These are phyloP conservation scores for Blera fallax DNA, from an alignment of 2,888 invertebrate genomes.

Conservation along the genomic window DNA sequence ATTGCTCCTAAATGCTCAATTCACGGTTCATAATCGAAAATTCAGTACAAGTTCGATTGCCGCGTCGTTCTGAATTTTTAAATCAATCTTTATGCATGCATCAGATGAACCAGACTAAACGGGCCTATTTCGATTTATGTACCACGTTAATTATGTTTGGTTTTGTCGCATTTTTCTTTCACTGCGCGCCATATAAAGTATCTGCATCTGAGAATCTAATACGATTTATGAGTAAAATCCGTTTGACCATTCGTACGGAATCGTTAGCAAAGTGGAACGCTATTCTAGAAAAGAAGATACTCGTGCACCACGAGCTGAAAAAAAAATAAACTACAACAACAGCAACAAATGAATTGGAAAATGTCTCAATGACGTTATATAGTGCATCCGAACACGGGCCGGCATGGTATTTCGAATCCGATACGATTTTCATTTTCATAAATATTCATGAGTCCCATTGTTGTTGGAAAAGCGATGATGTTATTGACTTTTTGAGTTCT, in stretches of 20 bases:
- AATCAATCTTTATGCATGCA: not conserved
- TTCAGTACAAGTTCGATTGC: conserved; percentile 38
- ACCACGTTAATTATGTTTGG: conserved; percentile 52
- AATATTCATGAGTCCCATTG: conserved; percentile 63
- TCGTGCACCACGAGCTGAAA: too few species aligned
- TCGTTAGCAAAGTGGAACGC: conserved; percentile 18
- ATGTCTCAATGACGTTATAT: conserved; percentile 69
- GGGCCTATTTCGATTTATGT: conserved; percentile 19
- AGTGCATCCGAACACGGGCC: conserved; percentile 9
- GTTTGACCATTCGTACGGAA: conserved; percentile 20
- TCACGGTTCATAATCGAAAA: conserved; percentile 33
- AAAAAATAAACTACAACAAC: not conserved
- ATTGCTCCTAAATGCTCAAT: conserved; percentile 41
- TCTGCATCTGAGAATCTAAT: conserved; percentile 44
- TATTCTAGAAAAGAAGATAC: conserved; percentile 6
- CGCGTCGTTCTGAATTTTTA: conserved; percentile 34
- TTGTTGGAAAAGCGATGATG: conserved; percentile 62
- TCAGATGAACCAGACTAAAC: not conserved
- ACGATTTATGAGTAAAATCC: conserved; percentile 56
- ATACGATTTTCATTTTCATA: conserved; percentile 71
- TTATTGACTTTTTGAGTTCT: conserved; percentile 63
- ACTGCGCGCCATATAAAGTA: not conserved
- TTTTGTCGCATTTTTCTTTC: conserved; percentile 54
- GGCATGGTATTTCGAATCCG: conserved; percentile 27
- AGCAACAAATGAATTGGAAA: conserved; percentile 55